Base-by-base conservation (phyloP, 2,113 vertebrate species). In the Vanacampus margaritifer region DNA sequence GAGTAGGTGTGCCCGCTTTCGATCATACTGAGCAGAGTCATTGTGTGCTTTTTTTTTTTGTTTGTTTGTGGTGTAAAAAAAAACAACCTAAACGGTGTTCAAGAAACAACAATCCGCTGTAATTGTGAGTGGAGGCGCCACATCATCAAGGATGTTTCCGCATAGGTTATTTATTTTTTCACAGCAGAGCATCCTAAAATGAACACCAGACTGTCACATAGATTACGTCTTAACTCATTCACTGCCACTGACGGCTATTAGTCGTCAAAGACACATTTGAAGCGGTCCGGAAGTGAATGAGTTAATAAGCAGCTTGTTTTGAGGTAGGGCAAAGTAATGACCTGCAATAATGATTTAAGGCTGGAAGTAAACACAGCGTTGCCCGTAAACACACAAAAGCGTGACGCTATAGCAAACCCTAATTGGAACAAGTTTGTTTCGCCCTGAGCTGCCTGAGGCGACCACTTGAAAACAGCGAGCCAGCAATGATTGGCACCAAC, bases 401-500 rank as follows among this genome's bases (percentile, higher is more conserved):
- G 0, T 9, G 12, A 62, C 6, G 7, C 6, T 5, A 59, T 3
- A 4, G 7, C 3, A 71, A 64, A 65, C n/a, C 17, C 65, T 41
- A 24, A 60, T 9, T 54, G 37, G 12, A 80, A 68, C 61, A 68
- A 57, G 61, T 72, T 78, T 68, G 32, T 71, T 48, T 43, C 5
- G 1, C 9, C 59, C 21, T 68, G 26, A 64, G 19, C 45, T 75
- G 63, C 64, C 53, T 65, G 43, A 69, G 62, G 72, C 63, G 11
- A 79, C 23, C 23, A 54, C 41, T 68, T 58, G 54, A 64, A 76
- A 71, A 61, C 13, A 57, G 16, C 50, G 65, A 6, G 23, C 46
- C 41, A 17, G 59, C 24, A n/a, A 37, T 51, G 37, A 81, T 13
- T 56, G 75, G 84, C 79, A 85, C 76, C 79, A 74, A 99, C 97